A percentile compares a stretch with the other conserved stretches of the same genome.
These are phyloP conservation scores for Hirtodrosophila trivittata DNA, from an alignment of 2,888 invertebrate genomes.

Conservation along the genomic window DNA sequence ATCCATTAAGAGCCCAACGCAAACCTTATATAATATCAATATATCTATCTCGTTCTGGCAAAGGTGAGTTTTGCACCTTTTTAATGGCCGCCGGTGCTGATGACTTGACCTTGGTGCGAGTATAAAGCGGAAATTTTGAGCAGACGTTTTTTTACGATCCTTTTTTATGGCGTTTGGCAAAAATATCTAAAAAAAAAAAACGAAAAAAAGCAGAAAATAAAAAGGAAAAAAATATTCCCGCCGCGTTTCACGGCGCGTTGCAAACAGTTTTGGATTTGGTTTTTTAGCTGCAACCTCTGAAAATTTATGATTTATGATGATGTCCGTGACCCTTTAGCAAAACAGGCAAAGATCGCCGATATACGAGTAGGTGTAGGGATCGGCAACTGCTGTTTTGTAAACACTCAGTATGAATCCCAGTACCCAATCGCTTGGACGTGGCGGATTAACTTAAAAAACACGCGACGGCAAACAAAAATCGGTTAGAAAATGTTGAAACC, in stretches of 20 bases:
- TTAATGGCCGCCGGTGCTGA: slow-evolving; percentile 63
- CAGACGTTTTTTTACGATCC: slow-evolving; percentile 59
- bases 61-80: slow-evolving; percentile 48
- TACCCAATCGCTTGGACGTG: slow-evolving; percentile 75
- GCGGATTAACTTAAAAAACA: slow-evolving; percentile 46
- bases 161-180: slow-evolving; percentile 56
- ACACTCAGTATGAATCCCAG: slow-evolving; percentile 82
- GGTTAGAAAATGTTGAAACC: slow-evolving; percentile 41
- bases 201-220: slow-evolving; percentile 9
- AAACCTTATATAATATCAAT: background rate
- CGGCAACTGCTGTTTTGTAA: slow-evolving; percentile 79
- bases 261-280: slow-evolving; percentile 69
- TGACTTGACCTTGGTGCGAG: slow-evolving; percentile 67
- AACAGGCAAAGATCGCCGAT: slow-evolving; percentile 51
- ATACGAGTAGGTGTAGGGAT: slow-evolving; percentile 47
- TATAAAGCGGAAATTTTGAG: slow-evolving; percentile 60
- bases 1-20: slow-evolving; percentile 13
- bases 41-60: slow-evolving; percentile 19
- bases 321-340: slow-evolving; percentile 77
- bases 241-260: slow-evolving; percentile 55
- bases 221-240: slow-evolving; percentile 28
- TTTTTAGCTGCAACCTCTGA: slow-evolving; percentile 69
- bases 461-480: slow-evolving; percentile 55
- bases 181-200: slow-evolving; percentile 20
- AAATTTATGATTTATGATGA: slow-evolving; percentile 82